phyloP scores from a whole-genome alignment of 2,797 vertebrate species.

The Valencia hispanica region DNA sequence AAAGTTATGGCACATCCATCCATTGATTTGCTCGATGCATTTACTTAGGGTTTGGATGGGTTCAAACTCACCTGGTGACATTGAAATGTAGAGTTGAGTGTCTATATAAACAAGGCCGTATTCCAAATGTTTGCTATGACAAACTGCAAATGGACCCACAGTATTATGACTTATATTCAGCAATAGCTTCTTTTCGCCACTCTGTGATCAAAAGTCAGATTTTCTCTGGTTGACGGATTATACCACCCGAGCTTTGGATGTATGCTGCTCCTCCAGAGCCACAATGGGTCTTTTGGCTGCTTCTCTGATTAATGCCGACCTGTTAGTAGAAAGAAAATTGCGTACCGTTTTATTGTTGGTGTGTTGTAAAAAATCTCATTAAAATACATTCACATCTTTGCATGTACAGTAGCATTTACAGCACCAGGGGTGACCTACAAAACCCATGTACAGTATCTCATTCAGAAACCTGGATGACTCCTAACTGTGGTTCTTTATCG shows the following conservation, averaged over 20 bases:
- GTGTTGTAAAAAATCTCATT: background rate
- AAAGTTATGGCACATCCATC: too few species aligned
- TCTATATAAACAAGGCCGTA: too few species aligned
- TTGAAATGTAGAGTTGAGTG: too few species aligned
- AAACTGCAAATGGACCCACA: background rate
- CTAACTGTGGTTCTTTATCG: too few species aligned
- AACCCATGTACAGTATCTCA: background rate
- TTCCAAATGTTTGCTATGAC: too few species aligned
- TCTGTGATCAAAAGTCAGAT: background rate
- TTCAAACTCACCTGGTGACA: too few species aligned
- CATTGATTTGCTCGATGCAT: too few species aligned
- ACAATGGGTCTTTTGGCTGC: background rate
- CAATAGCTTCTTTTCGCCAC: background rate
- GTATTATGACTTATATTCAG: background rate
- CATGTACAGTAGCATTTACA: background rate
- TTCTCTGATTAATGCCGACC: background rate
- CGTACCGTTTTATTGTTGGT: too few species aligned
- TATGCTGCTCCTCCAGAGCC: background rate
- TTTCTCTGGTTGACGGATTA: background rate
- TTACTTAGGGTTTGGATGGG: too few species aligned
- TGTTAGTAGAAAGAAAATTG: too few species aligned
- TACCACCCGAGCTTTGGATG: background rate
- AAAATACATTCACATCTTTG: too few species aligned
- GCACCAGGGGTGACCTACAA: background rate
- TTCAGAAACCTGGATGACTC: conserved; percentile 2